These are phyloP conservation scores for Falco punctatus DNA, from an alignment of 2,113 vertebrate species.

Conservation along the genomic window DNA sequence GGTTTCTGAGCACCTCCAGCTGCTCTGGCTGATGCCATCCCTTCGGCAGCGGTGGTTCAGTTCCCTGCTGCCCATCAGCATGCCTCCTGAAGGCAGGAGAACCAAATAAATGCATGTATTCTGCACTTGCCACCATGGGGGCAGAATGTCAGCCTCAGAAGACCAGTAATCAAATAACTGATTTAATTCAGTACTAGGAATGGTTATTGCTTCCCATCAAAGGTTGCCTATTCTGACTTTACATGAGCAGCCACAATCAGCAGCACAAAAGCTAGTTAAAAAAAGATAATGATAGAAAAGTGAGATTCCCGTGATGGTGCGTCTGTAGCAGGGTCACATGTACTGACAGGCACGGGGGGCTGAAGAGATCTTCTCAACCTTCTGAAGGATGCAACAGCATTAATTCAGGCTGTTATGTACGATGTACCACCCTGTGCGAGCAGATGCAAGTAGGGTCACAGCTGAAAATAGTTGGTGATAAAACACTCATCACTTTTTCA, in stretches of 20 bases:
- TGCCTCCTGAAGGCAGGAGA: neutral
- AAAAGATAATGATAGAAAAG: neutral
- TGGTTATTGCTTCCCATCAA: neutral
- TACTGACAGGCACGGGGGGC: neutral
- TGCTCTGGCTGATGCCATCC: neutral
- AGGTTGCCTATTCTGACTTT: neutral
- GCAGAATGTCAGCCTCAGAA: neutral
- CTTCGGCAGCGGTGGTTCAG: neutral
- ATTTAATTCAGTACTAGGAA: neutral
- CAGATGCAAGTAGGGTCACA: neutral
- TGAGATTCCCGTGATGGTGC: neutral
- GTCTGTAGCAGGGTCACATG: neutral
- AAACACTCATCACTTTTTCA: neutral
- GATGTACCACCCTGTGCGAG: neutral
- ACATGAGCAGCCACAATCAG: neutral
- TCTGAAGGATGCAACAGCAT: neutral
- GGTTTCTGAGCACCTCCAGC: too few relatives aligned
- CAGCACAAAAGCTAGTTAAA: neutral
- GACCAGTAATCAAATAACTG: neutral
- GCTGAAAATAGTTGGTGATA: neutral
- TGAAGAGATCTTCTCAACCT: neutral
- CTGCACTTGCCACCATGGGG: neutral
- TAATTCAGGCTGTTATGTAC: neutral
- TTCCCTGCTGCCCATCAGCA: neutral
- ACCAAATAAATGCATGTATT: neutral